Base-by-base conservation (phyloP, 2,888 invertebrate genomes). In the Drosophila buzzatii region DNA sequence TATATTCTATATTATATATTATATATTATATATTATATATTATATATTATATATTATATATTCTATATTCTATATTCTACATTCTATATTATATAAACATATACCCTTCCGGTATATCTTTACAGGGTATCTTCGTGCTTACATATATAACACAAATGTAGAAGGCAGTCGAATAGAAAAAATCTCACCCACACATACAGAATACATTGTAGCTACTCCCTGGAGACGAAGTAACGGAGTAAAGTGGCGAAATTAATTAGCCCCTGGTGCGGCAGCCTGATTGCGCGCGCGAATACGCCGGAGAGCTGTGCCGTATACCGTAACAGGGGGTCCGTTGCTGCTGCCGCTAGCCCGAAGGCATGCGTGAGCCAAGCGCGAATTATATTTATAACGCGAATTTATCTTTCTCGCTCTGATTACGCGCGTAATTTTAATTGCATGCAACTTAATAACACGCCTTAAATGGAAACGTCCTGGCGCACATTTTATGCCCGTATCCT, bases 391-490 rank as follows among this genome's bases (percentile, higher is more conserved):
- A 79, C 81, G 67, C 65, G 85, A 86, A 87, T 89, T 88, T 89
- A 87, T 88, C 88, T 86, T 82, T 85, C 78, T 85, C 84, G 89
- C 89, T 89, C 88, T 89, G 88, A 89, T 89, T 89, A 83, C 88
- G 85, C 77, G 86, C 77, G 86, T 87, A 86, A 86, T 89, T 89
- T 89, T 88, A 88, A 88, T 89, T 88, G 87, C 84, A 74, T 76
- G 86, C 85, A 86, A 90, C 90, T 90, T 90, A 83, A 88, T 88
- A 86, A 85, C 76, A 70, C 61, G 81, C 69, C 73, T 76, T 70
- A 79, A 82, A 76, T 59, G 69, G 51, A 62, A 65, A 47, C 55
- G 64, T 65, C 60, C 62, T 68, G 31, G 55, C 65, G 55, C 23
- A 42, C 58, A 51, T 41, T 66, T 55, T 35, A 7, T 27, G 42